These are phyloP conservation scores for Alloscopus bannaensis DNA, from an alignment of 2,888 invertebrate genomes.

Conservation along the genomic window DNA sequence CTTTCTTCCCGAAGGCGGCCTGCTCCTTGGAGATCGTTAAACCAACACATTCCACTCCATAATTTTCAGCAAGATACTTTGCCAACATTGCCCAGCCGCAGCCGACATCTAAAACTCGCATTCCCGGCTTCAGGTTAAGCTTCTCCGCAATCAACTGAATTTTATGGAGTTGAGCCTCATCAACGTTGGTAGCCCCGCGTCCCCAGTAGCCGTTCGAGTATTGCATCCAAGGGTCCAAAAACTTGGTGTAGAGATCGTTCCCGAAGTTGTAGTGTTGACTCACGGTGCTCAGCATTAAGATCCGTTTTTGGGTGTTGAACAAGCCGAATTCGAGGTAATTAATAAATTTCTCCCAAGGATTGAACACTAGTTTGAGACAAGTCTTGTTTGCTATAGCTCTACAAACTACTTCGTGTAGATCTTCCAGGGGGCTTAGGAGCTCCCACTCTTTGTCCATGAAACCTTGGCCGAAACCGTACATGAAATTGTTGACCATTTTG, in stretches of 20 bases:
- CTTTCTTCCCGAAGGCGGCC: constrained; percentile 32
- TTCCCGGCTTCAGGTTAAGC: constrained; percentile 62
- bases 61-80: constrained; percentile 61
- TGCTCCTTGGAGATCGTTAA: constrained; percentile 60
- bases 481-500: too few species aligned
- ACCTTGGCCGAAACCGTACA: too few species aligned
- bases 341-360: too few species aligned
- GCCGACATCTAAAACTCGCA: constrained; percentile 60
- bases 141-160: constrained; percentile 62
- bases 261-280: constrained; percentile 63
- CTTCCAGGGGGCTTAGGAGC: too few species aligned
- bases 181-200: constrained; percentile 60
- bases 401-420: too few species aligned
- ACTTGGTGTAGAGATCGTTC: constrained; percentile 64
- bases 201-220: constrained; percentile 72
- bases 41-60: constrained; percentile 53
- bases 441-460: too few species aligned
- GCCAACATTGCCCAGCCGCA: constrained; percentile 58
- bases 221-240: constrained; percentile 68
- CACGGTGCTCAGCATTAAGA: too few species aligned
- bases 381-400: too few species aligned
- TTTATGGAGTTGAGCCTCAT: constrained; percentile 60
- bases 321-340: too few species aligned
- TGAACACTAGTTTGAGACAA: too few species aligned
- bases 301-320: too few species aligned